phyloP scores from a whole-genome alignment of 2,113 vertebrate genomes.

The Chloropsis cyanopogon region DNA sequence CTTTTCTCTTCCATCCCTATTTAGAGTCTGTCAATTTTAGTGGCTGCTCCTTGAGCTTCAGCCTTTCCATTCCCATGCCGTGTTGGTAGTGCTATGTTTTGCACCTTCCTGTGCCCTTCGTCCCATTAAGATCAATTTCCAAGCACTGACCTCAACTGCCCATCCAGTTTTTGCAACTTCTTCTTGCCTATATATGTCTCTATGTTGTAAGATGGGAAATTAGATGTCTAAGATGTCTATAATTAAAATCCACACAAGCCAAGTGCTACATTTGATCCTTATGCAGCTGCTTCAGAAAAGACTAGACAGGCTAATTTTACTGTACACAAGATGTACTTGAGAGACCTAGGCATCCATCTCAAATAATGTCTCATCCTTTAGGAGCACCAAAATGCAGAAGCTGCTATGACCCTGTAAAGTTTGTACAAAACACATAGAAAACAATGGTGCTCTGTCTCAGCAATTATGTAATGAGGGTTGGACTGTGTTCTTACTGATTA shows the following conservation, averaged over 20 bases:
- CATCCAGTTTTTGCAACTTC: neutral
- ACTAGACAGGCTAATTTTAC: neutral
- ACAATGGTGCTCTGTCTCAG: neutral
- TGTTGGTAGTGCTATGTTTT: neutral
- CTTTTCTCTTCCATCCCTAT: neutral
- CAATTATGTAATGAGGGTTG: accelerated
- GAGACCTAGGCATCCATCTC: neutral
- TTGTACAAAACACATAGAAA: neutral
- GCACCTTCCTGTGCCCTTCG: neutral
- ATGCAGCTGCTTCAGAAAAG: neutral
- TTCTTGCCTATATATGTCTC: neutral
- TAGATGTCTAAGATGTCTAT: neutral
- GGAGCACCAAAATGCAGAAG: neutral
- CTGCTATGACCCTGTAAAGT: neutral
- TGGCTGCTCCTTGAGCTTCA: neutral
- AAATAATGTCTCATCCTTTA: neutral
- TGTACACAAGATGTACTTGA: neutral
- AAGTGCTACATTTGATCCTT: neutral
- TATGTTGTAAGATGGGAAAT: neutral
- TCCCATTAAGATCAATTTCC: neutral
- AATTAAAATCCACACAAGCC: neutral
- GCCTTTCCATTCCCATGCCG: neutral
- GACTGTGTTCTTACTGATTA: neutral
- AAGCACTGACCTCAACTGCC: neutral
- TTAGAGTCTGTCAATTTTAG: neutral